Percentiles rank a stretch among this genome's conserved stretches.
Conservation (phyloP, 1,140 invertebrate species). For the Leucophenga varia region DNA sequence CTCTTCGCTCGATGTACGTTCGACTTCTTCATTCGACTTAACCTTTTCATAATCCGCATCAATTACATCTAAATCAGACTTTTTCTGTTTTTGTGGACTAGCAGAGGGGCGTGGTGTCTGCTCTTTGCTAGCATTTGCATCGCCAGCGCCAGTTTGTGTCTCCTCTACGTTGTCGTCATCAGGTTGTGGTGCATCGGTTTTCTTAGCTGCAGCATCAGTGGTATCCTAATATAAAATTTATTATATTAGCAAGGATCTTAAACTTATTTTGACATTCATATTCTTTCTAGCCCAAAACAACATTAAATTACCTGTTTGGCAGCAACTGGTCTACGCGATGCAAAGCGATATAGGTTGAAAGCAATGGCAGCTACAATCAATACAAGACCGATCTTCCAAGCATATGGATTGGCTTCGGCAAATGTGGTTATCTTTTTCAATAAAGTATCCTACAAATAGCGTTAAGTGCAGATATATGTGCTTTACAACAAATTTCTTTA, state of each 20-base stretch:
- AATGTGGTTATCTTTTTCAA: slow-evolving; percentile 78
- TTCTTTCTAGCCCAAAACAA: slow-evolving; percentile 15
- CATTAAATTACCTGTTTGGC: slow-evolving; percentile 40
- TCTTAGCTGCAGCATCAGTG: slow-evolving; percentile 28
- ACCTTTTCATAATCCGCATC: slow-evolving; percentile 7
- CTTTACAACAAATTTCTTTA: slow-evolving; percentile 13
- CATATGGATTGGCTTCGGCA: slow-evolving; percentile 86
- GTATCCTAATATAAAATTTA: slow-evolving; percentile 16
- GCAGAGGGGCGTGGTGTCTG: slow-evolving; percentile 26
- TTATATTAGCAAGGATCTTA: background rate
- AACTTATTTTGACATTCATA: background rate
- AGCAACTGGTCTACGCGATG: slow-evolving; percentile 69
- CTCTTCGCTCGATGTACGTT: slow-evolving; percentile 6
- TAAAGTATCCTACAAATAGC: slow-evolving; percentile 71
- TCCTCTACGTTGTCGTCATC: slow-evolving; percentile 29
- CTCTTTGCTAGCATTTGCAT: slow-evolving; percentile 26
- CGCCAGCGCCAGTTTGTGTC: slow-evolving; percentile 22
- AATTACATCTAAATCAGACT: slow-evolving; percentile 49
- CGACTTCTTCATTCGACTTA: slow-evolving; percentile 15
- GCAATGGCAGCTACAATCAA: slow-evolving; percentile 76
- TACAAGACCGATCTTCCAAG: slow-evolving; percentile 85
- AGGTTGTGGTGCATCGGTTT: slow-evolving; percentile 35
- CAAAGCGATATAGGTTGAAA: slow-evolving; percentile 76
- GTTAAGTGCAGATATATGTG: slow-evolving; percentile 25
- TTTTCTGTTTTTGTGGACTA: slow-evolving; percentile 44